Base-by-base conservation (phyloP, 2,113 vertebrate genomes). In the Eurypyga helias region DNA sequence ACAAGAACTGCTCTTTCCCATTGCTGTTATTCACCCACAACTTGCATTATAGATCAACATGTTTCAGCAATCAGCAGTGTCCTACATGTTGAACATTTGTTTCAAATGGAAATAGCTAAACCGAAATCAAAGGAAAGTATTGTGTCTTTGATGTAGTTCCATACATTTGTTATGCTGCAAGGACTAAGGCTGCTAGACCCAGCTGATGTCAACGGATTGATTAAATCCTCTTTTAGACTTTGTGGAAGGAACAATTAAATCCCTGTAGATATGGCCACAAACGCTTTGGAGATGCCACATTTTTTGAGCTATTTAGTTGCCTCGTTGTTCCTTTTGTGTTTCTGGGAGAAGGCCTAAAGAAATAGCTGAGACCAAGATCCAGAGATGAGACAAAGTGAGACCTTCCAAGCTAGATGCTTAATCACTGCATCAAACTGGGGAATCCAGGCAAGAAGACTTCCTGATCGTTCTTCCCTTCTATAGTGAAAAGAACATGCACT, bases 181-280 rank as follows among this genome's bases (percentile, higher is more conserved):
- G 73, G 41, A 49, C 94, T 87, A 23, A 93, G 72, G 75, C 91
- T 93, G 66, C 60, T 82, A 86, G 67, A 83, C 57, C 36, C 57
- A 52, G 52, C 58, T 87, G 70, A 81, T 81, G 80, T 93, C 83
- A 84, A 81, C 0, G 2, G 71, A 83, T 75, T 87, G 77, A 60
- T 60, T 75, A 95, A 94, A 95, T 94, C 69, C 76, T 90, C 85
- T 94, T 96, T 95, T 33, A 89, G 80, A 90, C 75, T 93, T 70
- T 48, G 81, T 38, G 54, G 64, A 87, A 95, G 25, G 72, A 93
- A 93, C 86, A 89, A 92, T 81, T 62, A 89, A 81, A 92, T 83
- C 69, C 72, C 80, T 89, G 46, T 72, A 78, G 80, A 85, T 71
- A 54, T 0, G 0, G 62, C 71, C 60, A 73, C 82, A 91, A 82